Evolutionary conservation across 2,113 vertebrate genomes (phyloP), one percentile per base, ranked within the genome.

Genomic region (Malaclemys terrapin): DNA sequence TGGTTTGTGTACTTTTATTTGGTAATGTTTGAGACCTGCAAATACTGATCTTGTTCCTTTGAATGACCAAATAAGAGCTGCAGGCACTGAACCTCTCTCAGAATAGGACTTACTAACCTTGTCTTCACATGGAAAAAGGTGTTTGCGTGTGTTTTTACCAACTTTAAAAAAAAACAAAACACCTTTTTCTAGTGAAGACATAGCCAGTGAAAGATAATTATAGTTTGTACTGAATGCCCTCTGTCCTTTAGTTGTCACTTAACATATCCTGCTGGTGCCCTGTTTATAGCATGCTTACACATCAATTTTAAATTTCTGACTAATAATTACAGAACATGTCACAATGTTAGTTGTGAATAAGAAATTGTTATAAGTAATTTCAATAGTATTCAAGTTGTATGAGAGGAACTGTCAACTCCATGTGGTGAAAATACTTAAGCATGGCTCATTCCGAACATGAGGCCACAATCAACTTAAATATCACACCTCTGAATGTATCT

Each of bases 1-100:
- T 27, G 42, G 19, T 38, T 17, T 53, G 29, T 45, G 31, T 69
- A 5, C 10, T 53, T 54, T 25, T 16, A 29, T 25, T 27, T 57
- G 35, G 10, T 10, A 53, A 27, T 29, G 10, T 27, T 85, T 72
- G 84, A 35, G 27, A 29, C 62, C 47, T 72, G 47, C 84, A 56
- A 59, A 27, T 4, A 50, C 6, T 38, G 7, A 45, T 17, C 75
- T 5, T 38, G 5, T 7, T 38, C 2, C 3, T 57, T 10, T 47
- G 38, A 56, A 8, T 83, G 35, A 42, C 7, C 80, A 85, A 47
- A 35, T 53, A 19, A 2, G 22, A 19, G 1, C 22, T 5, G 42
- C 0, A 0, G 1, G 85, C 29, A 11, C 1, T 79, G 5, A 45
- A 12, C 24, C 10, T 42, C 4, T 42, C 20, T 72, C n/a, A 62